Conservation (phyloP, 92 coral and sea anemone genomes). For the Heteractis magnifica region DNA sequence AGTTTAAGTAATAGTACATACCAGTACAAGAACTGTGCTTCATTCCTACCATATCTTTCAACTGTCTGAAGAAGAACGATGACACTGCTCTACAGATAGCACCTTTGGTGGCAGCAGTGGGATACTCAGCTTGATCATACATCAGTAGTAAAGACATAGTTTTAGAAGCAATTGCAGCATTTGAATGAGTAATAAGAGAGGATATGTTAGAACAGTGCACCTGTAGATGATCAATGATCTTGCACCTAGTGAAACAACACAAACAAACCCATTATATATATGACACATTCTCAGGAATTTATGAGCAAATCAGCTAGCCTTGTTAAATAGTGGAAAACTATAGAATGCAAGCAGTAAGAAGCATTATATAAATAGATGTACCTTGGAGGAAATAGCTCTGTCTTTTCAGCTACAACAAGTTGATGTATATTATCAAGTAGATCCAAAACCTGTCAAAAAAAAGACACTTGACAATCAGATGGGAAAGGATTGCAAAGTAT, state of each 20-base stretch:
- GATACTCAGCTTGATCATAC: neutral
- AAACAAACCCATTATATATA: too few species aligned
- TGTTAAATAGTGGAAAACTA: too few species aligned
- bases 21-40: constrained; percentile 1
- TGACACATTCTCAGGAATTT: neutral
- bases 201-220: constrained; percentile 5
- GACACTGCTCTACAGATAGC: constrained; percentile 11
- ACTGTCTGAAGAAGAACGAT: constrained; percentile 15
- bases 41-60: constrained; percentile 8
- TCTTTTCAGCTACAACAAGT: constrained; percentile 29
- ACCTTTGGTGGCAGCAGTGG: constrained; percentile 15
- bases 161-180: constrained; percentile 19
- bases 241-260: constrained; percentile 8
- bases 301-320: neutral
- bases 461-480: neutral
- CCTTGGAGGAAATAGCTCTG: constrained; percentile 43
- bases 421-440: constrained; percentile 47
- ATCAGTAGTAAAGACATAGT: constrained; percentile 14
- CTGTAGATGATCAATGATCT: constrained; percentile 11
- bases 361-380: neutral
- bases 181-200: constrained; percentile 19
- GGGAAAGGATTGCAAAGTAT: neutral
- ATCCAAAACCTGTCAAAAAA: constrained; percentile 27
- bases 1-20: neutral
- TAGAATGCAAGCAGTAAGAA: too few species aligned